A percentile compares a stretch with the other conserved stretches of the same genome.
Evolutionary conservation across 1,140 invertebrate species (phyloP).

Genomic region (Drosophila funebris): DNA sequence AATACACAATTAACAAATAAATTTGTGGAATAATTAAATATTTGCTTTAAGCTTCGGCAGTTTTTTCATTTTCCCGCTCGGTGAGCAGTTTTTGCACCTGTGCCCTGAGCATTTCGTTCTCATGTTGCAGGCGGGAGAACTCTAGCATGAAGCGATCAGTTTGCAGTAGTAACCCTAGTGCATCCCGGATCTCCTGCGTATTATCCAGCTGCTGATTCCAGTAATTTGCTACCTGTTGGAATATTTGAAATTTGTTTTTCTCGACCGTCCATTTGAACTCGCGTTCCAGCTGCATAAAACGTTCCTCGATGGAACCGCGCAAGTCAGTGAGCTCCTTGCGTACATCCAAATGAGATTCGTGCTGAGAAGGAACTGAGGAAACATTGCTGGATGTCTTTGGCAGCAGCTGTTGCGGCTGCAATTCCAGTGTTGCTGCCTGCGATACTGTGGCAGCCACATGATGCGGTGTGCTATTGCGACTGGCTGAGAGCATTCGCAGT

Average conservation of each 20-base stretch:
- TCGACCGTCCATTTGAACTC: constrained; percentile 59
- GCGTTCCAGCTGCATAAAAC: constrained; percentile 52
- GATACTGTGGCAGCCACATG: constrained; percentile 17
- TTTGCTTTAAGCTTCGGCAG: neutral
- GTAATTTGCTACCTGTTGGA: constrained; percentile 46
- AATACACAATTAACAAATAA: neutral
- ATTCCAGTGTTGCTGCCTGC: neutral
- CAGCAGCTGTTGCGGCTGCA: constrained; percentile 38
- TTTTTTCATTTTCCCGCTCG: neutral
- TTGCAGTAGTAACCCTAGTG: constrained; percentile 52
- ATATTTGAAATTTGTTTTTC: constrained; percentile 49
- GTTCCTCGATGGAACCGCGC: constrained; percentile 41
- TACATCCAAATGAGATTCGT: constrained; percentile 1
- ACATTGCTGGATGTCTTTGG: constrained; percentile 50
- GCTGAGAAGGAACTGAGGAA: constrained; percentile 21
- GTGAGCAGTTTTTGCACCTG: constrained; percentile 36
- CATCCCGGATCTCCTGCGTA: constrained; percentile 59
- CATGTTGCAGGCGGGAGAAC: constrained; percentile 55
- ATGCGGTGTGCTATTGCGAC: constrained; percentile 74
- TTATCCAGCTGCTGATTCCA: constrained; percentile 53
- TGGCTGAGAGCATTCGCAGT: constrained; percentile 51
- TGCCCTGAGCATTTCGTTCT: constrained; percentile 60
- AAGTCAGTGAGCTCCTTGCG: constrained; percentile 20
- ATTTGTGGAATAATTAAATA: neutral
- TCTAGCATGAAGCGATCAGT: constrained; percentile 65